These are phyloP conservation scores for Hoplodrina ambigua DNA, from an alignment of 2,888 invertebrate genomes.

Conservation along the genomic window DNA sequence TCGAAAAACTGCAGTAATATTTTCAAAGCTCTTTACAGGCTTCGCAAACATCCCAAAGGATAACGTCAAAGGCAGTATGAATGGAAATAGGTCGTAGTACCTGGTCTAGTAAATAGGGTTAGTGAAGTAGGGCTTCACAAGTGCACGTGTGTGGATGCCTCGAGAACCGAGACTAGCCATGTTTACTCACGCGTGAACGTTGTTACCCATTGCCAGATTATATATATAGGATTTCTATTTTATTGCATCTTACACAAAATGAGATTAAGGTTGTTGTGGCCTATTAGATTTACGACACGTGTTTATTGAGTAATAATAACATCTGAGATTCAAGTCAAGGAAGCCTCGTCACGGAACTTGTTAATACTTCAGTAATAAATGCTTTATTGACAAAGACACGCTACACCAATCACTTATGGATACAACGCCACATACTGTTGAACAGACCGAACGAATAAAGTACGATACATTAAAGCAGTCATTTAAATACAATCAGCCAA, in stretches of 20 bases:
- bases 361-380: conserved; percentile 27
- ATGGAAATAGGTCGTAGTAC: conserved; percentile 73
- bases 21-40: conserved; percentile 38
- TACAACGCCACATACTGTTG: conserved; percentile 27
- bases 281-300: conserved; percentile 7
- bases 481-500: conserved; percentile 72
- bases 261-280: conserved; percentile 32
- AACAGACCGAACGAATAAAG: conserved; percentile 42
- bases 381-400: conserved; percentile 42
- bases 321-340: conserved; percentile 24
- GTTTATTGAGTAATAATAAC: conserved; percentile 8
- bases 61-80: conserved; percentile 59
- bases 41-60: conserved; percentile 35
- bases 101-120: conserved; percentile 83
- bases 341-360: conserved; percentile 45
- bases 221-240: conserved; percentile 52
- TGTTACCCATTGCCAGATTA: conserved; percentile 62
- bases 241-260: conserved; percentile 28
- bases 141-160: conserved; percentile 75
- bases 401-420: conserved; percentile 40
- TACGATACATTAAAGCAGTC: conserved; percentile 58
- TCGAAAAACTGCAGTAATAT: conserved; percentile 13
- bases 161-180: conserved; percentile 70
- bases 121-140: conserved; percentile 82
- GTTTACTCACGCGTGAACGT: conserved; percentile 76